Conservation (phyloP, 2,113 vertebrate genomes). For the Hipposideros armiger region DNA sequence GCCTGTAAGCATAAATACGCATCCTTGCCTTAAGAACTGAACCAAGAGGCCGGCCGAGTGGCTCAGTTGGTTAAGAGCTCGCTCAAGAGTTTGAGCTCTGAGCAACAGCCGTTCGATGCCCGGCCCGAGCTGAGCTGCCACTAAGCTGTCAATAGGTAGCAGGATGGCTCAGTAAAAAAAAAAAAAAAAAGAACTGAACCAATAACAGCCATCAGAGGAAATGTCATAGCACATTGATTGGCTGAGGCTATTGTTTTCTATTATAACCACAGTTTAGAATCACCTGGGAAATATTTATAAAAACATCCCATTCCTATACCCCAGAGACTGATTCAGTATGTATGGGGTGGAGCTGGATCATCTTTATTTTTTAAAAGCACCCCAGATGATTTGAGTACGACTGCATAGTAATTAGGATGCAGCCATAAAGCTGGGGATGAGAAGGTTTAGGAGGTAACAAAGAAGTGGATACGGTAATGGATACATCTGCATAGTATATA, state of each 20-base stretch:
- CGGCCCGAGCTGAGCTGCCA: no score
- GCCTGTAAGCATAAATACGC: not conserved
- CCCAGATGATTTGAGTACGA: not conserved
- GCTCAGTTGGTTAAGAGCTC: no score
- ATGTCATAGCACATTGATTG: not conserved
- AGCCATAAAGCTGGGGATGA: not conserved
- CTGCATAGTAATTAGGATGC: not conserved
- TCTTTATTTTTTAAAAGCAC: slow-evolving; percentile 9
- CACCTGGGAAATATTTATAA: not conserved
- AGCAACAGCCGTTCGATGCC: no score
- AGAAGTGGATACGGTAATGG: not conserved
- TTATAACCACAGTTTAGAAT: not conserved
- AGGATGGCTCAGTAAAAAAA: no score
- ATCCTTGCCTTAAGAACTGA: not conserved
- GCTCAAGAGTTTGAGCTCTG: no score
- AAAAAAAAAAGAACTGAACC: not conserved
- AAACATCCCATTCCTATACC: not conserved
- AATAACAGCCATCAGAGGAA: not conserved
- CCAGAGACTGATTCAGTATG: not conserved
- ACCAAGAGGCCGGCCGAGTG: no score
- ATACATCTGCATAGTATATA: not conserved
- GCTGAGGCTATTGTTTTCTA: not conserved
- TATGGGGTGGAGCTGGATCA: not conserved
- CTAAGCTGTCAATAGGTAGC: no score
- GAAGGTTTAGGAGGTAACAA: not conserved